Conservation (phyloP, 2,888 invertebrate genomes). For the Athalia rosae region DNA sequence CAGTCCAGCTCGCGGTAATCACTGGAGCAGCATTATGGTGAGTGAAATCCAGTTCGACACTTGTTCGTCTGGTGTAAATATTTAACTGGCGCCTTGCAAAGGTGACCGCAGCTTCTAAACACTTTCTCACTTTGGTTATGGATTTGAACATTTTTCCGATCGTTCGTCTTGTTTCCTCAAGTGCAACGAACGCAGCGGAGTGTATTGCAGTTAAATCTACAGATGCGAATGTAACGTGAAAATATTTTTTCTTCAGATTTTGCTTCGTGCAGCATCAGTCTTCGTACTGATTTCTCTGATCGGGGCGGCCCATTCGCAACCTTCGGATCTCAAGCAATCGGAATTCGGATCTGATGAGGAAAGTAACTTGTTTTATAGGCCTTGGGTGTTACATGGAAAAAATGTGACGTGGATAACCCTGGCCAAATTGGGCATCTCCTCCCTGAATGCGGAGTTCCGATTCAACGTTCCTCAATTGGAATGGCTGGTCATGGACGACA, state of each 20-base stretch:
- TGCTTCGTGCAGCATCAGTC: background rate
- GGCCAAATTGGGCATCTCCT: conserved; percentile 11
- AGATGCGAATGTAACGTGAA: too few relatives aligned
- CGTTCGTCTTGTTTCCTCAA: too few relatives aligned
- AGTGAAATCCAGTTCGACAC: too few relatives aligned
- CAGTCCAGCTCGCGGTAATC: too few relatives aligned
- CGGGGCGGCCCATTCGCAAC: background rate
- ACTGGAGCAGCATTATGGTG: too few relatives aligned
- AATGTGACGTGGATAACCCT: conserved; percentile 26
- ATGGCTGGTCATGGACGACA: conserved; percentile 29
- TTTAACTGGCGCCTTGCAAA: too few relatives aligned
- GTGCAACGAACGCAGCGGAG: too few relatives aligned
- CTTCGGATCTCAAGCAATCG: background rate
- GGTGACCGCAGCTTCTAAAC: too few relatives aligned
- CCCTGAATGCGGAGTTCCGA: background rate
- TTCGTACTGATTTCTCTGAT: background rate
- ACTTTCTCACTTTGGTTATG: too few relatives aligned
- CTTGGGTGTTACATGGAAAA: background rate
- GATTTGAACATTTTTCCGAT: too few relatives aligned
- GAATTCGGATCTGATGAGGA: background rate
- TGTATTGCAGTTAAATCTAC: too few relatives aligned
- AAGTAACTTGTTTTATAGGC: background rate
- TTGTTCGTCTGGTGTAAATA: too few relatives aligned
- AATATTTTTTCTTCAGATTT: background rate
- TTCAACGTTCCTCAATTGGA: conserved; percentile 12